These are phyloP conservation scores for Drosophila gaucha DNA, from an alignment of 2,888 invertebrate genomes.

Conservation along the genomic window DNA sequence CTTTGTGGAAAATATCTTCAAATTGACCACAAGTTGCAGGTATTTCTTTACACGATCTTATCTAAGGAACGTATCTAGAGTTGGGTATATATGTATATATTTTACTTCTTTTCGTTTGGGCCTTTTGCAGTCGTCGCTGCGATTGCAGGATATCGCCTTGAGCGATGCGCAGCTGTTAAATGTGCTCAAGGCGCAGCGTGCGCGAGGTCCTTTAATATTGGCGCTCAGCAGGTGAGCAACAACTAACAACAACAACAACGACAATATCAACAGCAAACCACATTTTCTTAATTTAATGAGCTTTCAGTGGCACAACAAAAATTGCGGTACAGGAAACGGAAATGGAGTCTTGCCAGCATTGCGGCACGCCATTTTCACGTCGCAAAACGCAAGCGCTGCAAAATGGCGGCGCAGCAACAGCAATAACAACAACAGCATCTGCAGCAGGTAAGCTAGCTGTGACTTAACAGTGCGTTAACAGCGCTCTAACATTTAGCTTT, in stretches of 20 bases:
- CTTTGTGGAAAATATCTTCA: too few species aligned
- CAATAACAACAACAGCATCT: conserved; percentile 14
- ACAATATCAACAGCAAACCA: neutral
- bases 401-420: conserved; percentile 26
- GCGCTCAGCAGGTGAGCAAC: conserved; percentile 81
- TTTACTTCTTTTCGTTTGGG: conserved; percentile 7
- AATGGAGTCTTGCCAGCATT: conserved; percentile 54
- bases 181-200: conserved; percentile 69
- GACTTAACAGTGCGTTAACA: neutral
- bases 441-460: conserved; percentile 22
- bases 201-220: conserved; percentile 75
- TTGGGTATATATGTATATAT: neutral
- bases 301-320: conserved; percentile 29
- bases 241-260: neutral
- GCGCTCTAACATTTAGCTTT: neutral
- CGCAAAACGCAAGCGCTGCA: conserved; percentile 35
- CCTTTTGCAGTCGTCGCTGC: conserved; percentile 63
- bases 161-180: conserved; percentile 68
- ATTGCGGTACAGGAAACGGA: conserved; percentile 25
- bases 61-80: too few species aligned
- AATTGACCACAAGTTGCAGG: too few species aligned
- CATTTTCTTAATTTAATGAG: conserved; percentile 26
- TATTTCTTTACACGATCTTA: too few species aligned
- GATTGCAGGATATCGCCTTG: conserved; percentile 69
- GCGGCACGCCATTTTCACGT: conserved; percentile 63